Base-by-base conservation (phyloP, 2,888 invertebrate genomes). In the Brachypalpus laphriformis region DNA sequence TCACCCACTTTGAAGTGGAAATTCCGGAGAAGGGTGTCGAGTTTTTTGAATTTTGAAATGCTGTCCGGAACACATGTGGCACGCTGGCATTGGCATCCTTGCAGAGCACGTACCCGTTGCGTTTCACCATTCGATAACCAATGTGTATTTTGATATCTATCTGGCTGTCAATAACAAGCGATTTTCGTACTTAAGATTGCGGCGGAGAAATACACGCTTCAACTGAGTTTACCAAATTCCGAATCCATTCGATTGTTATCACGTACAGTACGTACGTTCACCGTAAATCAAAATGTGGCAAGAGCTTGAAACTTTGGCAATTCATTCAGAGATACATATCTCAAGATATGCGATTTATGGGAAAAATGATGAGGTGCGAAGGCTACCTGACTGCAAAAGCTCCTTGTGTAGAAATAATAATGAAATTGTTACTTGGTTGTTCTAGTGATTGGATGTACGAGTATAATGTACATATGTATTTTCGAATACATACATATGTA, bases 171-270 rank as follows among this genome's bases (percentile, higher is more conserved):
- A 37, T 51, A 51, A 9, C 14, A 51, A 37, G 37, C 37, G 66
- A 42, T 42, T 61, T 25, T 11, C n/a, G 7, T 42, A 9, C 42
- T 25, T 14, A 31, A 16, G 6, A 42, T 31, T 6, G 28, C 22
- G 37, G 37, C 25, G 18, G 28, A n/a, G n/a, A 31, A 8, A 22
- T 6, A 31, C 11, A 71, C 40, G 31, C 45, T 45, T 51, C n/a
- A 18, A 28, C 3, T 25, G 28, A 40, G 6, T 42, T 28, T 56
- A 28, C 28, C 31, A n/a, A 42, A 51, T 45, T 70, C 7, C 4
- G 47, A 71, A 56, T 31, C n/a, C 16, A 63, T 56, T 51, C 28
- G 61, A 72, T 51, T 72, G 37, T n/a, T 28, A 63, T 54, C 63
- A 63, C 54, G 37, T 65, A 16, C 14, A 22, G 16, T 54, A 34